Conservation (phyloP, 1,140 invertebrate genomes). For the Aphaenogaster rudis region DNA sequence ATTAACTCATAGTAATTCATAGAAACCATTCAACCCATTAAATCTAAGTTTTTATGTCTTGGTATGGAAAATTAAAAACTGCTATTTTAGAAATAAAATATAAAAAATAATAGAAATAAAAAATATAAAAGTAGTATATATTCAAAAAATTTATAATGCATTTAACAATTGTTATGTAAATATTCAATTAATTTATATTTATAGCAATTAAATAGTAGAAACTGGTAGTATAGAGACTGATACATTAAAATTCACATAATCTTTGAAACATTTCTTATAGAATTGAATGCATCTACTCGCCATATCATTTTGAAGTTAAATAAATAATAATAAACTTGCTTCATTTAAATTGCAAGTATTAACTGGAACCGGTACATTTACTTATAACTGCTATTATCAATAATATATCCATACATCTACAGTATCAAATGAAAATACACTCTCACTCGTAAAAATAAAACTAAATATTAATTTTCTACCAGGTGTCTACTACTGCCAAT, state of each 20-base stretch:
- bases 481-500: conserved; percentile 71
- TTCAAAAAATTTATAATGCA: conserved; percentile 11
- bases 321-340: conserved; percentile 13
- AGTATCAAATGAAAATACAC: conserved; percentile 62
- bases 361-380: conserved; percentile 36
- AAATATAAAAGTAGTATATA: conserved; percentile 9
- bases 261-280: not conserved
- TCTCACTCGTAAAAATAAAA: conserved; percentile 63
- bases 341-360: conserved; percentile 18
- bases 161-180: not conserved
- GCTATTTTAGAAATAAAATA: not conserved
- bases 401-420: conserved; percentile 47
- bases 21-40: not conserved
- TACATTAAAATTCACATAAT: conserved; percentile 10
- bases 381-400: conserved; percentile 28
- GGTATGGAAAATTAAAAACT: not conserved
- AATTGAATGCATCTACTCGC: conserved; percentile 53
- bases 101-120: not conserved
- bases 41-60: conserved; percentile 7
- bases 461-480: conserved; percentile 64
- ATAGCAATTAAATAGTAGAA: conserved; percentile 2
- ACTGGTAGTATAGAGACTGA: not conserved
- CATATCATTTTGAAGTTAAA: conserved; percentile 44
- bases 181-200: not conserved
- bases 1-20: not conserved